phyloP scores from a whole-genome alignment of 2,113 vertebrate genomes.

The Penelope pileata region DNA sequence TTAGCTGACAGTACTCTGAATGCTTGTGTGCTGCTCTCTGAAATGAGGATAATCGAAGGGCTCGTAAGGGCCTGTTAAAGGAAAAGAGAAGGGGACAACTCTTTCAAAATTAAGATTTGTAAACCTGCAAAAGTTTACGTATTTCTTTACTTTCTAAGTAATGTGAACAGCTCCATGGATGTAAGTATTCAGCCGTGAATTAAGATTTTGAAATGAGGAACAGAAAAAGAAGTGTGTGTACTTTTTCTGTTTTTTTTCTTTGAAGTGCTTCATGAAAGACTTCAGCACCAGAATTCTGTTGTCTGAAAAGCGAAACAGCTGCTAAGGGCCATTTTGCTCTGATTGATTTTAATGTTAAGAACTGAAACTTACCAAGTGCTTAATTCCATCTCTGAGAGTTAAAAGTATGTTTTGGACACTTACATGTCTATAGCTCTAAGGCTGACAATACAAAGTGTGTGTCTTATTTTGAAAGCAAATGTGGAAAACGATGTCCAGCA shows the following conservation, averaged over 20 bases:
- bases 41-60: not conserved
- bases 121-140: not conserved
- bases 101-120: not conserved
- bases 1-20: not conserved
- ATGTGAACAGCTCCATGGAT: not conserved
- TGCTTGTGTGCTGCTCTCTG: not conserved
- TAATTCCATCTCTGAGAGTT: too few species aligned
- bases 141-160: not conserved
- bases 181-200: not conserved
- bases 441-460: not conserved
- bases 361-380: too few species aligned
- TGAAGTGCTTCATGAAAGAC: not conserved
- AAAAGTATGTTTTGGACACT: not conserved
- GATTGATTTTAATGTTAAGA: not conserved
- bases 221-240: not conserved
- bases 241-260: not conserved
- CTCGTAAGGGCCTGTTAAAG: not conserved
- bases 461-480: not conserved
- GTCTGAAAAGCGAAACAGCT: not conserved
- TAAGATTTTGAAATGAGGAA: not conserved
- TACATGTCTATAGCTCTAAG: not conserved
- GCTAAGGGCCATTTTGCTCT: not conserved
- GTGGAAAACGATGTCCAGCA: not conserved
- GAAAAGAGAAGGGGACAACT: not conserved
- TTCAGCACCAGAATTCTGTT: not conserved